A percentile compares a stretch with the other conserved stretches of the same genome.
Conservation (phyloP, 2,888 invertebrate genomes). For the Epirrhoe alternata region DNA sequence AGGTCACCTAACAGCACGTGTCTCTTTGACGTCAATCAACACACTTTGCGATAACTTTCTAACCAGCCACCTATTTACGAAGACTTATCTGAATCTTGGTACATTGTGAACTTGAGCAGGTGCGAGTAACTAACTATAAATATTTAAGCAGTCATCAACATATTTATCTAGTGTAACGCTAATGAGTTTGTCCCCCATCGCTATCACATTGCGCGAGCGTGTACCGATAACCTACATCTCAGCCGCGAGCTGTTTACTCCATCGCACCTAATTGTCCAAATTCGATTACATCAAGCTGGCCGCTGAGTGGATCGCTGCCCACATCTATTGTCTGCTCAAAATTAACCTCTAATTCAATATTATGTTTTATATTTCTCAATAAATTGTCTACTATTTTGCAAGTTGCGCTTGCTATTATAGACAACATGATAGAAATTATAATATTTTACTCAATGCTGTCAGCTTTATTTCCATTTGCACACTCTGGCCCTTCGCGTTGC, state of each 20-base stretch:
- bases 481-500: constrained; percentile 55
- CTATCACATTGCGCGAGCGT: constrained; percentile 50
- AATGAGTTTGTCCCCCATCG: constrained; percentile 57
- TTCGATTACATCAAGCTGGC: constrained; percentile 62
- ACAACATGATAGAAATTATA: constrained; percentile 43
- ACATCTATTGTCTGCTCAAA: constrained; percentile 57
- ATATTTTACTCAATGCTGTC: constrained; percentile 37
- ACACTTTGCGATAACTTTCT: constrained; percentile 60
- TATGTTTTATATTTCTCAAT: constrained; percentile 56
- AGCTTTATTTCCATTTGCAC: constrained; percentile 50
- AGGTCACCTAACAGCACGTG: constrained; percentile 68
- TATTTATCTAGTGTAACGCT: constrained; percentile 53
- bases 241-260: constrained; percentile 64
- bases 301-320: constrained; percentile 47
- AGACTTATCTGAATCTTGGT: constrained; percentile 38
- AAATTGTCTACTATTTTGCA: constrained; percentile 52
- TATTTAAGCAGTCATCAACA: constrained; percentile 54
- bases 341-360: constrained; percentile 50
- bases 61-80: constrained; percentile 47
- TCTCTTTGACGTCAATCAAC: constrained; percentile 68
- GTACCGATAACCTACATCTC: constrained; percentile 72
- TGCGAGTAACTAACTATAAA: constrained; percentile 40
- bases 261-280: constrained; percentile 66
- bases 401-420: constrained; percentile 52
- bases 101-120: constrained; percentile 42